Conservation (phyloP, 2,113 vertebrate species). For the Solenodon paradoxus region DNA sequence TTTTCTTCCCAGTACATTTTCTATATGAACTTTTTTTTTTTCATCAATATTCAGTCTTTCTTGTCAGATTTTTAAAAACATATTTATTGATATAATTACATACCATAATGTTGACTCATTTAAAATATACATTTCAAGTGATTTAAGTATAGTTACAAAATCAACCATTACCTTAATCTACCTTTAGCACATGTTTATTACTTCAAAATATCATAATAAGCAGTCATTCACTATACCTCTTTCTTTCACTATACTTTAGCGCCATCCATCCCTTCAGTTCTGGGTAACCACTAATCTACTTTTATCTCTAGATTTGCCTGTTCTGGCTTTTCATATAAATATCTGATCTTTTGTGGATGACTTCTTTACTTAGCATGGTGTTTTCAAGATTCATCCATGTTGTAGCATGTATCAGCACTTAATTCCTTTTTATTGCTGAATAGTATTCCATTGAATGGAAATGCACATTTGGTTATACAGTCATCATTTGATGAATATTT, state of each 20-base stretch:
- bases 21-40: neutral
- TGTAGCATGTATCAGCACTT: too few relatives aligned
- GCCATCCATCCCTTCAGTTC: neutral
- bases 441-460: too few relatives aligned
- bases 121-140: neutral
- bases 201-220: neutral
- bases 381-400: conserved; percentile 17
- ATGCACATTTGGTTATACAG: too few relatives aligned
- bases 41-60: neutral
- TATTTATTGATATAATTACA: neutral
- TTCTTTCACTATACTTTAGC: neutral
- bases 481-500: too few relatives aligned
- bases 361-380: neutral
- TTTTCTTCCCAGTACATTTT: neutral
- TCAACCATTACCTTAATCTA: neutral
- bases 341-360: neutral
- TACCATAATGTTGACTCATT: neutral
- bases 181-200: neutral
- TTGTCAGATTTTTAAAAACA: neutral
- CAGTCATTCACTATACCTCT: neutral
- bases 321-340: too few relatives aligned
- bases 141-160: neutral
- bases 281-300: neutral
- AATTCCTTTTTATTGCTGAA: too few relatives aligned
- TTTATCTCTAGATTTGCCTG: too few relatives aligned